A percentile compares a stretch with the other conserved stretches of the same genome.
phyloP scores from a whole-genome alignment of 1,140 invertebrate species.

The Bombus picipes region DNA sequence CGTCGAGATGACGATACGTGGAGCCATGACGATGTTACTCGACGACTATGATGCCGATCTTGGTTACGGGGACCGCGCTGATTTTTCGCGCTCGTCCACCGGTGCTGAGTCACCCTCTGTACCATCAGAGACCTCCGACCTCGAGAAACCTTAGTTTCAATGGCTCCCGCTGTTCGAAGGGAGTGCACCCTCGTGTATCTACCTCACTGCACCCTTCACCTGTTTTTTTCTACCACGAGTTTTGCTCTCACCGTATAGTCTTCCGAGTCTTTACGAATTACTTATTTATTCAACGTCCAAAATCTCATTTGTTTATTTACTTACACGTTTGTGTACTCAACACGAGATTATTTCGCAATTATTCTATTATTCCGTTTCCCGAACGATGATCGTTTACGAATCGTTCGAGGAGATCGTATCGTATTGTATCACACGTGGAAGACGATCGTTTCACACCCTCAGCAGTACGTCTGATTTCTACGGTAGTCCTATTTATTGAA shows the following conservation, averaged over 20 bases:
- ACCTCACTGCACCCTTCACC: too few relatives aligned
- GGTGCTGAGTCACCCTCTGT: conserved; percentile 53
- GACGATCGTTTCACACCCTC: conserved; percentile 3
- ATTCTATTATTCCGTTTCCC: not conserved
- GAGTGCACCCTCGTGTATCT: not conserved
- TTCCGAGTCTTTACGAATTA: too few relatives aligned
- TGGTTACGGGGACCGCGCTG: conserved; percentile 33
- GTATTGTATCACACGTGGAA: conserved; percentile 7
- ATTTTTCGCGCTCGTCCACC: conserved; percentile 55
- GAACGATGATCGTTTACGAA: not conserved
- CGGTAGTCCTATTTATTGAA: not conserved
- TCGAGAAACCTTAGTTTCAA: conserved; percentile 29
- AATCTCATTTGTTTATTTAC: too few relatives aligned
- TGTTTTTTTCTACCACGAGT: too few relatives aligned
- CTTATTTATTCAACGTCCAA: too few relatives aligned
- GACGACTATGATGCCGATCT: conserved; percentile 39
- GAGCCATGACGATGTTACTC: conserved; percentile 40
- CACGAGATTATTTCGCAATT: not conserved
- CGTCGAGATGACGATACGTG: conserved; percentile 27
- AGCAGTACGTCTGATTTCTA: not conserved
- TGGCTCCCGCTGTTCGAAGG: conserved; percentile 16
- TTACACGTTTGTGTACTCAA: not conserved
- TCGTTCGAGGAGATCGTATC: not conserved
- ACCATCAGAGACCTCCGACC: conserved; percentile 59
- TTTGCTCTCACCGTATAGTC: too few relatives aligned